Evolutionary conservation across 2,888 invertebrate species (phyloP).

Genomic region (Drosophila parthenogenetica): DNA sequence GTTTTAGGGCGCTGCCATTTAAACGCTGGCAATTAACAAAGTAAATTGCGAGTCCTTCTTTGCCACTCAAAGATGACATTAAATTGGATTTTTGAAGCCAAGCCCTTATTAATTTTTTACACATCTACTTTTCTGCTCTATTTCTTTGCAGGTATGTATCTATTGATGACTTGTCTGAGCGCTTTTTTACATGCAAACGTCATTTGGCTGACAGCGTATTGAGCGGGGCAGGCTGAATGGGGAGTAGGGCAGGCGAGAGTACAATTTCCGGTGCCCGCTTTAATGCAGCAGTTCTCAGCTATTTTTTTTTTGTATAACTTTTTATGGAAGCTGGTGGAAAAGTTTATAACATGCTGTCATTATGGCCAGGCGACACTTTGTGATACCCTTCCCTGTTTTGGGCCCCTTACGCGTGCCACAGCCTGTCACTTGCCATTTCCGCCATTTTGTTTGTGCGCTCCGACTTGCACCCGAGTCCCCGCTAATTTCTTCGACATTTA

Average conservation of each 20-base stretch:
- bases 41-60: constrained; percentile 56
- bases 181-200: constrained; percentile 40
- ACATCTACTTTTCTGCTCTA: constrained; percentile 30
- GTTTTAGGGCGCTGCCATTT: constrained; percentile 36
- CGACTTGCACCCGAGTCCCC: not conserved
- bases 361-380: constrained; percentile 72
- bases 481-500: constrained; percentile 76
- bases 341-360: constrained; percentile 77
- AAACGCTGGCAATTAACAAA: constrained; percentile 76
- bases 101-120: constrained; percentile 65
- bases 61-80: constrained; percentile 18
- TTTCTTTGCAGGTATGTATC: constrained; percentile 72
- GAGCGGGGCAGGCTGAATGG: not conserved
- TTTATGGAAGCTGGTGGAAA: constrained; percentile 51
- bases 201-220: constrained; percentile 31
- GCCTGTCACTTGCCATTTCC: constrained; percentile 48
- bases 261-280: constrained; percentile 59
- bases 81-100: constrained; percentile 26
- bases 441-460: constrained; percentile 51
- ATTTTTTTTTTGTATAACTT: constrained; percentile 40
- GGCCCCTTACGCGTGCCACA: not conserved
- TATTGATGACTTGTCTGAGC: constrained; percentile 50
- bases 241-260: constrained; percentile 11
- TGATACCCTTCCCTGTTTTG: constrained; percentile 31
- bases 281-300: constrained; percentile 52